These are phyloP conservation scores for Podabrus alpinus DNA, from an alignment of 2,888 invertebrate species.

Conservation along the genomic window DNA sequence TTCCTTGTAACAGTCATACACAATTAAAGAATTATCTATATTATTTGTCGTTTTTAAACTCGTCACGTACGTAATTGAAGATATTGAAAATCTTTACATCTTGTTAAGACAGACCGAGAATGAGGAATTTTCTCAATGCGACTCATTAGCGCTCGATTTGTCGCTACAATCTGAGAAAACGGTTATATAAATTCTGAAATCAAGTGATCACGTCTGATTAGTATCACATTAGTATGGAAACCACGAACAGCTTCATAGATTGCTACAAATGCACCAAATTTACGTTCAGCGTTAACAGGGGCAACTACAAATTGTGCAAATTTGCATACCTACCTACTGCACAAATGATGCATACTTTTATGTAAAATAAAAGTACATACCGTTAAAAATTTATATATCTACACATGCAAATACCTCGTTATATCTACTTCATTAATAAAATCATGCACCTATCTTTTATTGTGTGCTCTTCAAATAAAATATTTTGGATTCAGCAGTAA, in stretches of 20 bases:
- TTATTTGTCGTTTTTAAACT: slow-evolving; percentile 13
- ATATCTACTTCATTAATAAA: neutral
- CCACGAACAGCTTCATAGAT: slow-evolving; percentile 30
- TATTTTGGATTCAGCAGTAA: slow-evolving; percentile 25
- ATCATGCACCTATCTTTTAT: neutral
- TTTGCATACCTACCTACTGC: slow-evolving; percentile 24
- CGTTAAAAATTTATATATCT: neutral
- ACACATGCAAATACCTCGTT: neutral
- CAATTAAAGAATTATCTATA: slow-evolving; percentile 25
- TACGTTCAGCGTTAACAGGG: slow-evolving; percentile 28
- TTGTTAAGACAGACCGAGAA: slow-evolving; percentile 36
- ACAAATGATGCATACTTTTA: slow-evolving; percentile 20
- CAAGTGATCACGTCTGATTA: slow-evolving; percentile 36
- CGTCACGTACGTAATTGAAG: slow-evolving; percentile 29
- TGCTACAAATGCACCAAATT: slow-evolving; percentile 32
- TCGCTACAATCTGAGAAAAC: slow-evolving; percentile 37
- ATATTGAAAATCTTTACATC: slow-evolving; percentile 38
- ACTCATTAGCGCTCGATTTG: slow-evolving; percentile 39
- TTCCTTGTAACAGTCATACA: slow-evolving; percentile 1
- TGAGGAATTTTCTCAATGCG: slow-evolving; percentile 39
- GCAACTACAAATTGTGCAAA: slow-evolving; percentile 30
- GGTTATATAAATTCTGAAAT: slow-evolving; percentile 37
- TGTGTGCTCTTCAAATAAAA: slow-evolving; percentile 1
- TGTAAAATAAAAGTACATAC: neutral
- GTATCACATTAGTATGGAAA: slow-evolving; percentile 39